Percentiles rank a stretch among this genome's conserved stretches.
Evolutionary conservation across 37 sponge, comb jelly and placozoan genomes (phyloP).

Genomic region (Theonella swinhoei): DNA sequence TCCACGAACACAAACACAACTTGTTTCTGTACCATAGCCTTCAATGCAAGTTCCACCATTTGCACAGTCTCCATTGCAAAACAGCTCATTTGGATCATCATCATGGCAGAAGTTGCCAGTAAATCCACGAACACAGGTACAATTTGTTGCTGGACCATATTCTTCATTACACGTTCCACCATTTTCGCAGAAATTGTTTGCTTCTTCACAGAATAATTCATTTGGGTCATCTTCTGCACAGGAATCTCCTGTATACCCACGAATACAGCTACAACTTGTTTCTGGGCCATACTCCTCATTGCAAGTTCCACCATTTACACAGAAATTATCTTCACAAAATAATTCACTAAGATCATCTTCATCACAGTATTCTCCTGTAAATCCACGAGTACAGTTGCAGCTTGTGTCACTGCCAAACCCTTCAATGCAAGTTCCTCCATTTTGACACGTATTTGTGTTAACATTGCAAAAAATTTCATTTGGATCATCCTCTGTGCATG

Average conservation of each 20-base stretch:
- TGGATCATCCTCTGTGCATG: no score
- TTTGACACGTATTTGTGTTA: not conserved
- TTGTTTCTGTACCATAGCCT: slow-evolving; percentile 7
- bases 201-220: slow-evolving; percentile 3
- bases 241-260: slow-evolving; percentile 52
- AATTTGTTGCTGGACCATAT: slow-evolving; percentile 26
- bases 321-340: not conserved
- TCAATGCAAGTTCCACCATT: slow-evolving; percentile 48
- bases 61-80: not conserved
- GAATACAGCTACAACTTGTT: slow-evolving; percentile 33
- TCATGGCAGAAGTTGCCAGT: slow-evolving; percentile 30
- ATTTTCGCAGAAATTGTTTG: slow-evolving; percentile 12
- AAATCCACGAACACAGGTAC: slow-evolving; percentile 34
- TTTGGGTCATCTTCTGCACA: slow-evolving; percentile 50
- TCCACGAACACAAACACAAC: slow-evolving; percentile 37
- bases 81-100: slow-evolving; percentile 1
- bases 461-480: no score
- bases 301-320: slow-evolving; percentile 13
- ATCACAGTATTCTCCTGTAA: slow-evolving; percentile 49
- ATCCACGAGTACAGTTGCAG: slow-evolving; percentile 50
- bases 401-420: slow-evolving; percentile 21
- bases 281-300: slow-evolving; percentile 2
- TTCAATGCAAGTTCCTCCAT: slow-evolving; percentile 77
- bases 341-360: slow-evolving; percentile 1
- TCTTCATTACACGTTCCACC: slow-evolving; percentile 54